Conservation (phyloP, 2,888 invertebrate genomes). For the Xestia c-nigrum region DNA sequence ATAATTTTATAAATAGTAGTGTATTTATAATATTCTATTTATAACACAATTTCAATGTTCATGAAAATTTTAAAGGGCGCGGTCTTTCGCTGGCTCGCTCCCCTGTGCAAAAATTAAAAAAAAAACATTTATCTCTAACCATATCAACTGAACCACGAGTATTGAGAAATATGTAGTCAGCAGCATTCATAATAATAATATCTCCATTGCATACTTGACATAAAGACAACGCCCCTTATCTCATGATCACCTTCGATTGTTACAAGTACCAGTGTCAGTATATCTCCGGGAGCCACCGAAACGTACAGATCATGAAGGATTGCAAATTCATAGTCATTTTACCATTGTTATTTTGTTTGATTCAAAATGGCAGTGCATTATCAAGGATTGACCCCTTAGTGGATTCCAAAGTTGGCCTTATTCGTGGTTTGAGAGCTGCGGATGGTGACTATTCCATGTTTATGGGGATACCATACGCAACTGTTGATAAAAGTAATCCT, state of each 20-base stretch:
- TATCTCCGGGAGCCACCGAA: background rate
- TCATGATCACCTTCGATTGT: conserved; percentile 6
- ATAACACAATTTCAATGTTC: too few species aligned
- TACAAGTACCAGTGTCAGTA: background rate
- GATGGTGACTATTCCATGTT: conserved; percentile 80
- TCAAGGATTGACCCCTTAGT: conserved; percentile 75
- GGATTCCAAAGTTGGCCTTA: conserved; percentile 73
- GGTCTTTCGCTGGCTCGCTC: too few species aligned
- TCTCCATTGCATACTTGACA: conserved; percentile 35
- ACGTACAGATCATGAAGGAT: conserved; percentile 54
- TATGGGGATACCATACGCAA: conserved; percentile 80
- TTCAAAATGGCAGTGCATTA: conserved; percentile 56
- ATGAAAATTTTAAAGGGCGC: too few species aligned
- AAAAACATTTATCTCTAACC: too few species aligned
- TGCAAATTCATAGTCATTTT: conserved; percentile 42
- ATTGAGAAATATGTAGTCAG: conserved; percentile 1
- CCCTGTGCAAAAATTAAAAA: too few species aligned
- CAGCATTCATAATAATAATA: conserved; percentile 10
- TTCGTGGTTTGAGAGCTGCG: conserved; percentile 74
- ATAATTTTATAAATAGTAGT: too few species aligned
- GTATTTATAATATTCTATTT: too few species aligned
- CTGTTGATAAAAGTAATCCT: conserved; percentile 73
- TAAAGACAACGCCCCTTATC: conserved; percentile 36
- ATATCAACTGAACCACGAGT: too few species aligned
- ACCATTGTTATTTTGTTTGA: conserved; percentile 46